Conservation (phyloP, 1,140 invertebrate species). For the Anthonomus grandis region DNA sequence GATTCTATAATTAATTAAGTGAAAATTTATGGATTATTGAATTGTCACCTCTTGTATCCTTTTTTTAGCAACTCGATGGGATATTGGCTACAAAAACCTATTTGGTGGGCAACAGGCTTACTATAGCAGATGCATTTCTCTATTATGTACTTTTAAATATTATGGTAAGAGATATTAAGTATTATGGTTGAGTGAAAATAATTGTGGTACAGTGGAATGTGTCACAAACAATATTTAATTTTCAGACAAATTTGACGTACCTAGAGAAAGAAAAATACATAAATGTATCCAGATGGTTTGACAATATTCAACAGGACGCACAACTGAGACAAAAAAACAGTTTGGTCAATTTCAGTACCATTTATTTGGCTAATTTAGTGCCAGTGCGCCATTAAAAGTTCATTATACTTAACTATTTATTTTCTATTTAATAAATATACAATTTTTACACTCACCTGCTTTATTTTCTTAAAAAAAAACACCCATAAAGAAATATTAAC, state of each 20-base stretch:
- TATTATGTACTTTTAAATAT: conserved; percentile 57
- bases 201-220: conserved; percentile 20
- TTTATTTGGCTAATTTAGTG: conserved; percentile 51
- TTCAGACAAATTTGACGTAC: conserved; percentile 52
- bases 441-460: background rate
- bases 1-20: no score
- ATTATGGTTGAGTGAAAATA: conserved; percentile 5
- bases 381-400: conserved; percentile 47
- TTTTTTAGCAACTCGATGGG: conserved; percentile 22
- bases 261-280: conserved; percentile 60
- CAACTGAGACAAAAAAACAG: conserved; percentile 55
- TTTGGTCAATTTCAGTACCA: conserved; percentile 57
- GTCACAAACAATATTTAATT: conserved; percentile 20
- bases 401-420: background rate
- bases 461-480: background rate
- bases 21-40: no score
- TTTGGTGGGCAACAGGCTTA: conserved; percentile 55
- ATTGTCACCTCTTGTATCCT: conserved; percentile 3
- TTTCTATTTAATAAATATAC: background rate
- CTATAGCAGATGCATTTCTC: conserved; percentile 57
- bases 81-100: conserved; percentile 54
- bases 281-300: conserved; percentile 66
- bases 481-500: no score
- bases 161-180: conserved; percentile 49
- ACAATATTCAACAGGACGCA: conserved; percentile 61